These are phyloP conservation scores for Aphelenchoides besseyi DNA, from an alignment of 1,140 invertebrate species.

Conservation along the genomic window DNA sequence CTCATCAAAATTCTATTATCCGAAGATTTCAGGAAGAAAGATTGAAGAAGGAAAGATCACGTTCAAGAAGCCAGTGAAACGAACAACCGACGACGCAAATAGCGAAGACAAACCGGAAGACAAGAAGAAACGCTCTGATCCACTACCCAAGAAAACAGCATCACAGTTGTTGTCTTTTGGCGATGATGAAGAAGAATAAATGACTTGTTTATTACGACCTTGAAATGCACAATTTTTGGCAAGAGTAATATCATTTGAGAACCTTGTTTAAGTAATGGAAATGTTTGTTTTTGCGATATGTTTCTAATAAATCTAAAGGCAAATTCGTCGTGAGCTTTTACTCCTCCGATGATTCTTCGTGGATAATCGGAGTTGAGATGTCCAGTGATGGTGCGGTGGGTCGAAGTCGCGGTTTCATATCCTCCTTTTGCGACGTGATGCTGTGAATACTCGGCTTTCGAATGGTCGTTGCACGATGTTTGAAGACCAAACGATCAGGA, in stretches of 20 bases:
- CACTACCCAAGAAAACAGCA: constrained; percentile 15
- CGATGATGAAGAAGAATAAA: constrained; percentile 51
- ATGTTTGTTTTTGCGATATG: constrained; percentile 7
- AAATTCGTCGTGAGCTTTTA: not conserved
- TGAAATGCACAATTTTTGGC: not conserved
- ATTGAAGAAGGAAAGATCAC: constrained; percentile 52
- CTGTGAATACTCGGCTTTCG: not conserved
- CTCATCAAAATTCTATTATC: constrained; percentile 14
- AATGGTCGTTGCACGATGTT: constrained; percentile 15
- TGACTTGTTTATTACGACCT: too few relatives aligned
- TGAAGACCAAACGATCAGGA: constrained; percentile 12
- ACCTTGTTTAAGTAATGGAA: not conserved
- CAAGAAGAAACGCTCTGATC: constrained; percentile 30
- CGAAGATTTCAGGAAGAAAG: constrained; percentile 45
- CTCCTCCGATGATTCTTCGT: not conserved
- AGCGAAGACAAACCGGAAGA: constrained; percentile 26
- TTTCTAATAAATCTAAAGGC: too few relatives aligned
- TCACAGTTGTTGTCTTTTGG: constrained; percentile 47
- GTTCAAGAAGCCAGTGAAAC: constrained; percentile 54
- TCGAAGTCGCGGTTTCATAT: not conserved
- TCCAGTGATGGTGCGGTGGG: not conserved
- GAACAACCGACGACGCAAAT: constrained; percentile 5
- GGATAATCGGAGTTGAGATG: not conserved
- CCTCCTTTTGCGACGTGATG: not conserved
- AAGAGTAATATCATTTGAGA: not conserved